Evolutionary conservation across 2,113 vertebrate genomes (phyloP), one percentile per base, ranked within the genome.

Genomic region (Mormyrus lacerda): DNA sequence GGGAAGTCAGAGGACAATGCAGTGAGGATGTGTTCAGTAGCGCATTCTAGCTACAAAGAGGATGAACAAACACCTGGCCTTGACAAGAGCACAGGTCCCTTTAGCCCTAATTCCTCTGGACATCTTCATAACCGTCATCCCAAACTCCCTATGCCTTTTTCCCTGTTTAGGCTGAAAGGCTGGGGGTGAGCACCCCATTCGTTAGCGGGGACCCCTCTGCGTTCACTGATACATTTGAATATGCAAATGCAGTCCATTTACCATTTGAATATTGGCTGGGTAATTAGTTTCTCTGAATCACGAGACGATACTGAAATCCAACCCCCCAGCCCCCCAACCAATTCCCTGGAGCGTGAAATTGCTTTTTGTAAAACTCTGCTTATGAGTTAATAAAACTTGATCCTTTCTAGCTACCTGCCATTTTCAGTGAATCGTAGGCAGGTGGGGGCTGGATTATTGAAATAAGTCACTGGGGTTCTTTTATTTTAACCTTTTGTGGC

Each of bases 251-350:
- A n/a, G n/a, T n/a, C n/a, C n/a, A n/a, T n/a, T n/a, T n/a, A n/a
- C n/a, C 90, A 91, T 91, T 91, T 92, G 91, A 90, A 93, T 93
- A 91, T 91, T 84, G 90, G 86, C 85, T 48, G 85, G 90, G 90
- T 93, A 93, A 93, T 93, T 91, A 90, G 91, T 92, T 91, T 91
- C 87, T 90, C 91, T 91, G 89, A 91, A 91, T 92, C 90, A 91
- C 87, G 39, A 87, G 90, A 93, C 87, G 89, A 76, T 69, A 85
- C 89, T 48, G 48, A 89, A 93, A 87, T 90, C 90, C n/a, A n/a
- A n/a, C 89, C 55, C 45, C 48, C 48, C 89, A 39, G 24, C 58
- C 24, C 13, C 50, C 6, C 48, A 42, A 2, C 24, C 9, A 65
- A 88, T 89, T 90, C 90, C 85, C 91, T 91, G 90, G 92, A 51